Evolutionary conservation across 2,888 invertebrate species (phyloP).

Genomic region (Drosophila robusta): DNA sequence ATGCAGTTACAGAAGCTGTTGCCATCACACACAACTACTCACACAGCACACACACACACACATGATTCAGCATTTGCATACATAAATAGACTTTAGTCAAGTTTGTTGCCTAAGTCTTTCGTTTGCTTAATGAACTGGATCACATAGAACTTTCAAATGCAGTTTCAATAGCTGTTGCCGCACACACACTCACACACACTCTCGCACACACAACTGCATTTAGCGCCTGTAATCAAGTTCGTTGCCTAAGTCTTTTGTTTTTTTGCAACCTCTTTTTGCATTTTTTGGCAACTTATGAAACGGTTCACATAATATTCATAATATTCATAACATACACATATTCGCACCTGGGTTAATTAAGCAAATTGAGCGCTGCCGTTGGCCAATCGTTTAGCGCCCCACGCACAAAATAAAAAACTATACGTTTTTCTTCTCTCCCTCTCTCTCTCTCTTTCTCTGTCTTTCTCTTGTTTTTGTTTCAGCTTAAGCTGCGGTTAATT

Average conservation of each 20-base stretch:
- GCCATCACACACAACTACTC: not conserved
- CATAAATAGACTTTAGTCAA: conserved; percentile 24
- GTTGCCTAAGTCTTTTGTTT: conserved; percentile 60
- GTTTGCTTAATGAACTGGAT: conserved; percentile 21
- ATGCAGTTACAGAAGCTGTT: not conserved
- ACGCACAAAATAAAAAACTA: conserved; percentile 39
- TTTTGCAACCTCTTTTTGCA: conserved; percentile 6
- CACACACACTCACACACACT: conserved; percentile 1
- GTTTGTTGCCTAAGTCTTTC: conserved; percentile 64
- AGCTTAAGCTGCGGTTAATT: conserved; percentile 41
- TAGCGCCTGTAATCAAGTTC: conserved; percentile 51
- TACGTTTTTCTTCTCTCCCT: conserved; percentile 4
- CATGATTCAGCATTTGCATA: conserved; percentile 5
- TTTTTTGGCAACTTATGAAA: conserved; percentile 31
- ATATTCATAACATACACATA: conserved; percentile 43
- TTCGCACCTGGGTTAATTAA: conserved; percentile 74
- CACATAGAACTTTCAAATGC: conserved; percentile 24
- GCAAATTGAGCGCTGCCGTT: conserved; percentile 58
- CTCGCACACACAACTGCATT: not conserved
- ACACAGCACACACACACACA: not conserved
- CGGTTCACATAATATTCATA: conserved; percentile 29
- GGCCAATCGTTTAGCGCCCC: conserved; percentile 57
- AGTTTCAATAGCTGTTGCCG: conserved; percentile 10
- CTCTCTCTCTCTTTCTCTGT: not conserved
- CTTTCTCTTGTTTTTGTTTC: conserved; percentile 1